phyloP scores from a whole-genome alignment of 2,113 vertebrate species.

The Mustelus asterias region DNA sequence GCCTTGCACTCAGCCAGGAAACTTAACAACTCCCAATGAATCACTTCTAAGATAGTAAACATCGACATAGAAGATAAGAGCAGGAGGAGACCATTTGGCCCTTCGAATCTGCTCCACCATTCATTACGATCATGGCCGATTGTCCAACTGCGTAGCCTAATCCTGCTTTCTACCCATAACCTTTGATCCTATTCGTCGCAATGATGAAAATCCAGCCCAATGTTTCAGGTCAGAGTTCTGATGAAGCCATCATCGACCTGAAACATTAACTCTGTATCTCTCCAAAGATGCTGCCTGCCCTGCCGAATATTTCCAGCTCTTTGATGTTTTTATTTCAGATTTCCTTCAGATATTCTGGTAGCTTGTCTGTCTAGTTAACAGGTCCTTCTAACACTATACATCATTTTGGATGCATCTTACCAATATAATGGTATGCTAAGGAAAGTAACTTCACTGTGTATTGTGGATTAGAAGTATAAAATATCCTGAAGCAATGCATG shows the following conservation, averaged over 20 bases:
- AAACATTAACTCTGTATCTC: not conserved
- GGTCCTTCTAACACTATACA: not conserved
- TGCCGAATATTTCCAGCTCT: not conserved
- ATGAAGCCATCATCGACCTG: not conserved
- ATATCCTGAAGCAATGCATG: not conserved
- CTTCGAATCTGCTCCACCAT: too few relatives aligned
- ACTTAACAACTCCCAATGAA: too few relatives aligned
- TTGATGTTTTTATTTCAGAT: too few relatives aligned
- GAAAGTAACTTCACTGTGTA: not conserved
- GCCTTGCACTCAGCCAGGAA: too few relatives aligned
- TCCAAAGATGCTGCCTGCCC: not conserved
- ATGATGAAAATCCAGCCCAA: too few relatives aligned
- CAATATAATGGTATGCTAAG: conserved; percentile 3
- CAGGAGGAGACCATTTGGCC: too few relatives aligned
- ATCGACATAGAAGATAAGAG: too few relatives aligned
- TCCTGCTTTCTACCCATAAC: too few relatives aligned
- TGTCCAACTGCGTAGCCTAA: too few relatives aligned
- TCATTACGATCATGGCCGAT: too few relatives aligned
- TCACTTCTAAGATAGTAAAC: too few relatives aligned
- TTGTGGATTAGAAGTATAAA: not conserved
- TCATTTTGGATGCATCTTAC: not conserved
- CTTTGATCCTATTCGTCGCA: too few relatives aligned
- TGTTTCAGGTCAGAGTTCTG: not conserved
- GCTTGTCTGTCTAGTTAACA: not conserved
- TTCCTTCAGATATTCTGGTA: not conserved